Conservation (phyloP, 1,140 invertebrate genomes). For the Platyscapa corneri region DNA sequence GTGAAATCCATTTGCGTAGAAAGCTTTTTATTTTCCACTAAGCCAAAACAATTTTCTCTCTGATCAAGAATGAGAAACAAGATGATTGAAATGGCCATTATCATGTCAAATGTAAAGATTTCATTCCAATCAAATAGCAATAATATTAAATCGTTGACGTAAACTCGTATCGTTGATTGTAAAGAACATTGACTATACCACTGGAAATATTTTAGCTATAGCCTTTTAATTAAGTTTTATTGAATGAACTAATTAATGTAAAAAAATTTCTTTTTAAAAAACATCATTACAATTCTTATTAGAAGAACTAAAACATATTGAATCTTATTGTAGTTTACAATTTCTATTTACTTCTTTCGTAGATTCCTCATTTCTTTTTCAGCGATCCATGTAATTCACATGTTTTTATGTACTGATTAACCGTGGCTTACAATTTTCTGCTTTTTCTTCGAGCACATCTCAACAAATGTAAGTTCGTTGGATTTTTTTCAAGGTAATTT, state of each 20-base stretch:
- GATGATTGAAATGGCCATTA: background rate
- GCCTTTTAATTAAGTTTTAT: no score
- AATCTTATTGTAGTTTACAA: background rate
- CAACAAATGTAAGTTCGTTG: background rate
- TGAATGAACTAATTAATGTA: no score
- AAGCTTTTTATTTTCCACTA: background rate
- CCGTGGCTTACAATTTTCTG: background rate
- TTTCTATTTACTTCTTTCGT: background rate
- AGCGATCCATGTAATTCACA: background rate
- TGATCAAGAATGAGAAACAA: background rate
- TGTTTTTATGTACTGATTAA: background rate
- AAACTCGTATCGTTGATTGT: no score
- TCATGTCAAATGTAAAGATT: background rate
- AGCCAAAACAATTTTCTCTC: background rate
- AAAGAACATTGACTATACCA: no score
- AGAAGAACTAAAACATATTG: background rate
- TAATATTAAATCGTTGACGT: no score
- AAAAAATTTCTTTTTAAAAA: background rate
- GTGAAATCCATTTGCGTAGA: background rate
- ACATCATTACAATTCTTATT: background rate
- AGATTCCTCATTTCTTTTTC: background rate
- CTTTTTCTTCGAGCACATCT: background rate
- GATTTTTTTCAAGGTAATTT: background rate
- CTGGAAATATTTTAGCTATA: no score
- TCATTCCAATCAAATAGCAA: no score